Conservation (phyloP, 2,113 vertebrate species). For the Pseudorasbora parva region DNA sequence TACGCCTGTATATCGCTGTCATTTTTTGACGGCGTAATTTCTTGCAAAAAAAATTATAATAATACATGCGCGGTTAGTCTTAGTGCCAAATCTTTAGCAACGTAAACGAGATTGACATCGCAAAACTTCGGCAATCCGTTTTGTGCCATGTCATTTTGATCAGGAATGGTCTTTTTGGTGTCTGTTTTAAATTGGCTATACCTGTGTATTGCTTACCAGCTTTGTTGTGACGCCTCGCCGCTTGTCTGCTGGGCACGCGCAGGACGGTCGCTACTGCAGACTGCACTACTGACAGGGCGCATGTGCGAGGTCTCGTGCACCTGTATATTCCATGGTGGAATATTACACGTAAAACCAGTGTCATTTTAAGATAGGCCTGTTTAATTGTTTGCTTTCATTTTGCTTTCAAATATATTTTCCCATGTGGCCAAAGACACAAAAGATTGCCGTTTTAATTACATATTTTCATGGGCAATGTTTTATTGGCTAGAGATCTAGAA, state of each 20-base stretch:
- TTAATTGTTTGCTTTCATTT: too few species aligned
- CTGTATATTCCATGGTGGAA: not conserved
- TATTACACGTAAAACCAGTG: not conserved
- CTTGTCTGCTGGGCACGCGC: constrained; percentile 25
- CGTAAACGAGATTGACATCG: not conserved
- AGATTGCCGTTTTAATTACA: not conserved
- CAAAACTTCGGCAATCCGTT: not conserved
- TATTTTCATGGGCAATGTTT: not conserved
- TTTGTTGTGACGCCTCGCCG: constrained; percentile 35
- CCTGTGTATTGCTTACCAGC: constrained; percentile 44
- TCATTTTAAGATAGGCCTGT: too few species aligned
- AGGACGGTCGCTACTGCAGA: constrained; percentile 45
- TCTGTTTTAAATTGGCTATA: not conserved
- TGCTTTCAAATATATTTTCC: too few species aligned
- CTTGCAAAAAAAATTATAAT: not conserved
- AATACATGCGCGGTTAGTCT: not conserved
- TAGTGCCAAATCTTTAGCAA: not conserved
- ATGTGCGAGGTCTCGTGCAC: constrained; percentile 24
- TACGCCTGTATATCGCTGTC: not conserved
- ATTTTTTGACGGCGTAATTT: not conserved
- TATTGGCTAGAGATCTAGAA: not conserved
- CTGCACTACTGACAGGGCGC: not conserved
- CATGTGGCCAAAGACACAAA: not conserved
- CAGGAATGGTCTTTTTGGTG: not conserved
- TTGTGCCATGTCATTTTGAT: not conserved